Conservation (phyloP, 2,797 vertebrate genomes). For the Morelia viridis region DNA sequence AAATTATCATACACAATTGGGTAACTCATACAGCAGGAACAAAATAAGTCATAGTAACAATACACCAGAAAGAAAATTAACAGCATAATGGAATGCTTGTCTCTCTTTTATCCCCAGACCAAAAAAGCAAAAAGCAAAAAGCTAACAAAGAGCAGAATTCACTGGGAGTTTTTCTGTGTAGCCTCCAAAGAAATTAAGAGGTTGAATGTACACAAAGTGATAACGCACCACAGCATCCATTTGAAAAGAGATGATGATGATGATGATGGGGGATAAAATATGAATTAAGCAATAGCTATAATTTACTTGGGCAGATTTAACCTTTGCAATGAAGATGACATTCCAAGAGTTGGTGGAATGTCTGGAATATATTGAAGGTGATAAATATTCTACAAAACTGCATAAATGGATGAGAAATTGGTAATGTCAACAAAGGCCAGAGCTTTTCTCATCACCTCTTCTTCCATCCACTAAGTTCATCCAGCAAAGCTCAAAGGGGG, state of each 20-base stretch:
- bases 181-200: neutral
- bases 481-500: neutral
- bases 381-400: neutral
- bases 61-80: constrained; percentile 52
- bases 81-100: constrained; percentile 16
- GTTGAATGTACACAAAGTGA: constrained; percentile 6
- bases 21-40: constrained; percentile 53
- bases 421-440: neutral
- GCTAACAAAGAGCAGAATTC: constrained; percentile 27
- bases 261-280: neutral
- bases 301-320: constrained; percentile 32
- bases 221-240: constrained; percentile 15
- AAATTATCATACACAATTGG: constrained; percentile 49
- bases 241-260: neutral
- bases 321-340: neutral
- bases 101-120: constrained; percentile 17
- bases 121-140: neutral
- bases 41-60: constrained; percentile 48
- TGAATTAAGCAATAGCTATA: constrained; percentile 31
- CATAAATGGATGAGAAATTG: neutral
- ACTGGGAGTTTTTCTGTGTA: neutral
- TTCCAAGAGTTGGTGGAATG: constrained; percentile 5
- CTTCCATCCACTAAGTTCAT: neutral
- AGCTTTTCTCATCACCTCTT: neutral
- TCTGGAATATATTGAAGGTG: rapidly evolving